Conservation (phyloP, 2,113 vertebrate species). For the Engraulis encrasicolus region DNA sequence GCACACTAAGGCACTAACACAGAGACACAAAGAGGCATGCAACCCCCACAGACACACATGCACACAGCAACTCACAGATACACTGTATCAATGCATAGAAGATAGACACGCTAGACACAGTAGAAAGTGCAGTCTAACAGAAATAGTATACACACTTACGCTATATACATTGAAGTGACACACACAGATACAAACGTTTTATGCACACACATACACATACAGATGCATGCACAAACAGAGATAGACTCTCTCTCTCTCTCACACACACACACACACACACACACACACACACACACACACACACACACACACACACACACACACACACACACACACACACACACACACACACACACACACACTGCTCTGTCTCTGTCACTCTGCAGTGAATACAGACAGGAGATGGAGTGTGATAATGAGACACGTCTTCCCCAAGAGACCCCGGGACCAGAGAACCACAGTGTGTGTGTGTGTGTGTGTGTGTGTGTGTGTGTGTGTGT, state of each 20-base stretch:
- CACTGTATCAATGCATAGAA: too few species aligned
- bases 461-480: constrained; percentile 11
- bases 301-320: neutral
- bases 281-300: neutral
- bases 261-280: neutral
- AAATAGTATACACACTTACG: too few species aligned
- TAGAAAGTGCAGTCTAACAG: too few species aligned
- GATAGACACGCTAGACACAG: too few species aligned
- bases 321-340: constrained; percentile 3
- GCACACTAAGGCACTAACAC: too few species aligned
- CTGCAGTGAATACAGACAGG: neutral
- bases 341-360: neutral
- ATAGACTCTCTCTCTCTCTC: too few species aligned
- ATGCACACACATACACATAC: neutral
- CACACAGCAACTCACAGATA: too few species aligned
- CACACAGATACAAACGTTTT: neutral
- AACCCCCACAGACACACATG: too few species aligned
- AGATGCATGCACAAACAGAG: too few species aligned
- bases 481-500: too few species aligned
- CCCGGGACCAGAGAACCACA: constrained; percentile 46
- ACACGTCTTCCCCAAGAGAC: constrained; percentile 51
- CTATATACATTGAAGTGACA: neutral
- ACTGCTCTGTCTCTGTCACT: neutral
- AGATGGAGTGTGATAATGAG: constrained; percentile 51
- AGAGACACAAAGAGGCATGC: too few species aligned